A percentile compares a stretch with the other conserved stretches of the same genome.
These are phyloP conservation scores for Girardinus metallicus DNA, from an alignment of 2,797 vertebrate genomes.

Conservation along the genomic window DNA sequence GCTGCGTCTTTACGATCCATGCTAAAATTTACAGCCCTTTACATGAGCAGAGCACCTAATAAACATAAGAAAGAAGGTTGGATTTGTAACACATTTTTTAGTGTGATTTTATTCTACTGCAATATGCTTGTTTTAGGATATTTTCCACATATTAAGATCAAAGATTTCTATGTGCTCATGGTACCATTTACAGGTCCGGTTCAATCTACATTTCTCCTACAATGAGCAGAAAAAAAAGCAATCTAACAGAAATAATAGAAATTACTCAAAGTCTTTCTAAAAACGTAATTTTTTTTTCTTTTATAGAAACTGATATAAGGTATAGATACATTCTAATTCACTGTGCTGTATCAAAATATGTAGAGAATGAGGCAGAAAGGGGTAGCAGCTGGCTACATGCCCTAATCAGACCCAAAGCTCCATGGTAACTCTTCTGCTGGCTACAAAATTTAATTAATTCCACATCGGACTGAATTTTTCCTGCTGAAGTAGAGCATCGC, in stretches of 20 bases:
- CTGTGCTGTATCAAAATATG: neutral
- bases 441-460: slow-evolving; percentile 1
- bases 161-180: neutral
- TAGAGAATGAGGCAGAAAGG: neutral
- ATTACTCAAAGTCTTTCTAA: neutral
- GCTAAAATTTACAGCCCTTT: neutral
- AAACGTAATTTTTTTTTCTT: neutral
- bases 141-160: neutral
- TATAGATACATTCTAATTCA: neutral
- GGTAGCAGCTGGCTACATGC: neutral
- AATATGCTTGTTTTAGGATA: neutral
- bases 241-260: neutral
- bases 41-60: neutral
- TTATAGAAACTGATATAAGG: neutral
- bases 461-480: neutral
- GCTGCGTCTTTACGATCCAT: neutral
- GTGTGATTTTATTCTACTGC: neutral
- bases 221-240: neutral
- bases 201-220: neutral
- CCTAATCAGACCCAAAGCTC: slow-evolving; percentile 2
- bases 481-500: neutral
- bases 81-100: neutral
- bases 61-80: neutral
- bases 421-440: slow-evolving; percentile 2
- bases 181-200: neutral